Evolutionary conservation across 2,797 vertebrate genomes (phyloP), one percentile per base, ranked within the genome.

Genomic region (Melanotaenia trifasciata): DNA sequence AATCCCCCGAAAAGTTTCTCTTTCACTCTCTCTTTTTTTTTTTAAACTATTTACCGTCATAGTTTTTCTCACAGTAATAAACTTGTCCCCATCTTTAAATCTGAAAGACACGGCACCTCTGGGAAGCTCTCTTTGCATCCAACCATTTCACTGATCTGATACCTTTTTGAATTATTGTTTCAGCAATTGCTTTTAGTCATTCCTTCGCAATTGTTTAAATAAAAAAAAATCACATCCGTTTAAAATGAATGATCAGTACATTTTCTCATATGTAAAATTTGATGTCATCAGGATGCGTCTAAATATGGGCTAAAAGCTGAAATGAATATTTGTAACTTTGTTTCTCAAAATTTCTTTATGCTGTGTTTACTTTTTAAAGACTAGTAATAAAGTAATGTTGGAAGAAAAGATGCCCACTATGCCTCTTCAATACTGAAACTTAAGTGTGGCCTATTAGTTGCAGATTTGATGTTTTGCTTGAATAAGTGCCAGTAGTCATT

Each of bases 351-450:
- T 18, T 20, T 45, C 5, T 45, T 20, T 20, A 2, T 38, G 18
- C 5, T 1, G 20, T 45, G 18, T 20, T 45, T 45, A 45, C 43
- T n/a, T 47, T 47, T 47, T 9, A 10, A 47, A 47, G 45, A 47
- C 45, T 2, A 47, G 20, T 47, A 47, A 47, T 47, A 45, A 32
- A 24, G 0, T 4, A 32, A 13, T 60, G 68, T 54, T 60, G 51
- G 4, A 47, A 61, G 30, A 67, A 57, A 72, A 67, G n/a, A 50
- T 65, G 16, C 20, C 13, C 13, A 58, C 24, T 43, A 53, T 70
- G 11, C 50, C 16, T 53, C 58, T 12, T 53, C 18, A 26, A 32
- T 13, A 24, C 13, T 6, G 5, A 65, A 61, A 35, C 26, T 4
- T 40, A 0, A 61, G 1, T 80, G 5, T 47, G 45, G 45, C 2